phyloP scores from a whole-genome alignment of 2,113 vertebrate species.

The Tupaia tana region DNA sequence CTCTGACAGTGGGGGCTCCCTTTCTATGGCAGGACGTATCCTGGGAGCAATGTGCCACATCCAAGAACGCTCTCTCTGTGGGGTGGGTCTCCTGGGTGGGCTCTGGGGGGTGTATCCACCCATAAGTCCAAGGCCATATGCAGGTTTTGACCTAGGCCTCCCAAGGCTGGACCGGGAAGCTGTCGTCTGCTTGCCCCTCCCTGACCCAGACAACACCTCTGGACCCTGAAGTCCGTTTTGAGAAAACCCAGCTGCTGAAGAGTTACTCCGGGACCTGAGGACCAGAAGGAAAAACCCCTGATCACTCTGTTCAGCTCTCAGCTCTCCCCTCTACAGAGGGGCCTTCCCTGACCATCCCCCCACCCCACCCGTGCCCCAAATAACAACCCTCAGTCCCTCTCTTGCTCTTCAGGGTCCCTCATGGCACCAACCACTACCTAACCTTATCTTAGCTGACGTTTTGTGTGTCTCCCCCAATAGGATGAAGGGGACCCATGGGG shows the following conservation, averaged over 20 bases:
- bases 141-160: neutral
- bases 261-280: neutral
- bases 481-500: neutral
- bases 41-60: neutral
- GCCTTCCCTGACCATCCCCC: too few relatives aligned
- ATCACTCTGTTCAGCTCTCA: neutral
- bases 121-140: neutral
- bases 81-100: neutral
- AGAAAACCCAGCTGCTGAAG: neutral
- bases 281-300: neutral
- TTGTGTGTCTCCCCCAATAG: neutral
- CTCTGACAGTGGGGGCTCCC: fast-evolving
- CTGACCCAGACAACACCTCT: neutral
- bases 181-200: neutral
- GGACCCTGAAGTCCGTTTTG: neutral
- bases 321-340: neutral
- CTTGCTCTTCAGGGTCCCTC: neutral
- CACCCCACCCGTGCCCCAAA: neutral
- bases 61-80: neutral
- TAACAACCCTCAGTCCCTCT: neutral
- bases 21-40: neutral
- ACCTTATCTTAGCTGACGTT: neutral
- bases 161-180: neutral
- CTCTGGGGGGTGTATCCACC: too few relatives aligned
- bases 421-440: neutral